These are phyloP conservation scores for Augochlorella aurata DNA, from an alignment of 2,888 invertebrate species.

Conservation along the genomic window DNA sequence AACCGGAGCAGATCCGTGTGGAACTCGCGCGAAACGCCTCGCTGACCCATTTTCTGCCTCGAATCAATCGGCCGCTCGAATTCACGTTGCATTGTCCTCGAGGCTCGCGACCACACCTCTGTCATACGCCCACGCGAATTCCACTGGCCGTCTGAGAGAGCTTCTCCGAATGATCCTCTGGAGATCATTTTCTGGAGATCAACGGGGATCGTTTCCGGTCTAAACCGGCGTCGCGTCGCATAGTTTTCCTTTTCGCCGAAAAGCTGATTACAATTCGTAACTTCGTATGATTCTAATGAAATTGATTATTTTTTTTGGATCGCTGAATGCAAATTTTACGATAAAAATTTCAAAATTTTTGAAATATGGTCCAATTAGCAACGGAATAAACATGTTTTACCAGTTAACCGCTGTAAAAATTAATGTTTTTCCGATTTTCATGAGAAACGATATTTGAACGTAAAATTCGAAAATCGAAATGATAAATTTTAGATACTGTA, in stretches of 20 bases:
- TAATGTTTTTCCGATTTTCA: too few relatives aligned
- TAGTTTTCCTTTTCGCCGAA: too few relatives aligned
- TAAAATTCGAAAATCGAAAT: too few relatives aligned
- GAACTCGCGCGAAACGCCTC: slow-evolving; percentile 20
- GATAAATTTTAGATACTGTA: too few relatives aligned
- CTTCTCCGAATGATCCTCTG: not conserved
- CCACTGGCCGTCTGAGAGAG: slow-evolving; percentile 24
- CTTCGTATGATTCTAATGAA: too few relatives aligned
- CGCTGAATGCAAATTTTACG: not conserved
- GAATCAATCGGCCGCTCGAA: slow-evolving; percentile 30
- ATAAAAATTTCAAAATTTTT: too few relatives aligned
- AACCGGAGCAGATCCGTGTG: slow-evolving; percentile 37
- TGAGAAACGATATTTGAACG: too few relatives aligned
- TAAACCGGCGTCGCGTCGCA: not conserved
- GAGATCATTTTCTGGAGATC: not conserved
- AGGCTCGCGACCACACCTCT: slow-evolving; percentile 60
- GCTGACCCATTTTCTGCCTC: slow-evolving; percentile 42
- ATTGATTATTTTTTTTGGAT: too few relatives aligned
- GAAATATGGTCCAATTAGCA: too few relatives aligned
- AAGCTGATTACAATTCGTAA: too few relatives aligned
- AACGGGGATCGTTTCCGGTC: slow-evolving; percentile 8
- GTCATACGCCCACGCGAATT: slow-evolving; percentile 56
- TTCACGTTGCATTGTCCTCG: slow-evolving; percentile 54
- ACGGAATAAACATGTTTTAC: too few relatives aligned
- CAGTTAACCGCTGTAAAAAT: too few relatives aligned